Percentiles rank a stretch among this genome's conserved stretches.
These are phyloP conservation scores for Ceratosolen fusciceps DNA, from an alignment of 1,140 invertebrate genomes.

Conservation along the genomic window DNA sequence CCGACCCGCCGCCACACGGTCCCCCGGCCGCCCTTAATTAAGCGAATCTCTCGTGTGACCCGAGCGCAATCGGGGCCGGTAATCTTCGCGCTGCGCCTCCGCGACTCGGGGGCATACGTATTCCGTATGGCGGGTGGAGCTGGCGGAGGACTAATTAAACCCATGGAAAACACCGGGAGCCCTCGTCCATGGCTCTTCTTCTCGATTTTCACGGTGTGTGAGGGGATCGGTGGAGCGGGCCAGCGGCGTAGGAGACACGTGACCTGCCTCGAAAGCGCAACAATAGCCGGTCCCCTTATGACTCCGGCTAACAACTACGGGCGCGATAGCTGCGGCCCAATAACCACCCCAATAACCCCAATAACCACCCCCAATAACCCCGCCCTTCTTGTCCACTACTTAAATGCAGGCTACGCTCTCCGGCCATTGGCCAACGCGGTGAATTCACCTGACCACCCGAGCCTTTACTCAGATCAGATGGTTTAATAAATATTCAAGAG, in stretches of 20 bases:
- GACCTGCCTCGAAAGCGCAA: background rate
- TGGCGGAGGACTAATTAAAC: background rate
- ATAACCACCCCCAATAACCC: too few species aligned
- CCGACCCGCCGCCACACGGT: too few species aligned
- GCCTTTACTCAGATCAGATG: too few species aligned
- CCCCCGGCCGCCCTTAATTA: constrained; percentile 35
- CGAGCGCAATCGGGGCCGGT: constrained; percentile 10
- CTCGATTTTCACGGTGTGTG: too few species aligned
- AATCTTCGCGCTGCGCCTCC: constrained; percentile 10
- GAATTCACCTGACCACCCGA: too few species aligned
- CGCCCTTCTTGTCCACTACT: too few species aligned
- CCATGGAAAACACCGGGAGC: background rate
- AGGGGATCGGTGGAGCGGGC: background rate
- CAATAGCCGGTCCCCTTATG: background rate
- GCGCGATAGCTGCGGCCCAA: too few species aligned
- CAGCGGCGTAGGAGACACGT: background rate
- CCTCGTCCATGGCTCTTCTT: too few species aligned
- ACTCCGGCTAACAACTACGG: constrained; percentile 2
- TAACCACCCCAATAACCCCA: too few species aligned
- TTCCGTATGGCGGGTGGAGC: background rate
- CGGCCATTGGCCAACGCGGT: too few species aligned
- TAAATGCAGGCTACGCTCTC: too few species aligned
- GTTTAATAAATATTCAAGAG: too few species aligned
- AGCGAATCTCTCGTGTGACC: constrained; percentile 28
- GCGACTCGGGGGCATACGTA: background rate